These are phyloP conservation scores for Calliopum simillimum DNA, from an alignment of 2,888 invertebrate species.

Conservation along the genomic window DNA sequence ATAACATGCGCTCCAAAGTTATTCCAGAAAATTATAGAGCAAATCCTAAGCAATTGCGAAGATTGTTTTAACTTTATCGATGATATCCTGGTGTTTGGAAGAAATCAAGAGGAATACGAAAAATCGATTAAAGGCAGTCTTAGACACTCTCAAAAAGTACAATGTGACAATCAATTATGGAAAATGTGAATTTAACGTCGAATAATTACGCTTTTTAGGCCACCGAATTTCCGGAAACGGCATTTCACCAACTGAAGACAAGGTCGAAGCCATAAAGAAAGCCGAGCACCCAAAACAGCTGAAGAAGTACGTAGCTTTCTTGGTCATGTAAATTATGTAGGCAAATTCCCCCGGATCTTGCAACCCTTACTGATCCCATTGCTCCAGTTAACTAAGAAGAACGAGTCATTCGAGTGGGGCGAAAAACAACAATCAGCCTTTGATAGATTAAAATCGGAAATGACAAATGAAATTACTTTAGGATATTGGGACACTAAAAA, in stretches of 20 bases:
- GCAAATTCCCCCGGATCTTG: too few relatives aligned
- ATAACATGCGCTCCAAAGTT: constrained; percentile 31
- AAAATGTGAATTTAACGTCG: too few relatives aligned
- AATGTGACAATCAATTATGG: too few relatives aligned
- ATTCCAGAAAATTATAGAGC: too few relatives aligned
- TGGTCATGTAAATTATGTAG: too few relatives aligned
- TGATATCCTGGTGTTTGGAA: constrained; percentile 28
- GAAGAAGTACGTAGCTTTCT: constrained; percentile 4
- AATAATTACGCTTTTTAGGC: constrained; percentile 26
- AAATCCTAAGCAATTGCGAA: constrained; percentile 17
- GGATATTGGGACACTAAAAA: constrained; percentile 48
- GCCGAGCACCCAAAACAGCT: too few relatives aligned
- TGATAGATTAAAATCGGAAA: not conserved
- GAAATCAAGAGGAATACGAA: constrained; percentile 24
- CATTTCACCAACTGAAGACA: constrained; percentile 10
- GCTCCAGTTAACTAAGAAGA: too few relatives aligned
- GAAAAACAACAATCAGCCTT: not conserved
- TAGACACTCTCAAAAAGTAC: not conserved
- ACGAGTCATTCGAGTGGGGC: too few relatives aligned
- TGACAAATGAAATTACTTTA: not conserved
- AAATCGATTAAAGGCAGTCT: not conserved
- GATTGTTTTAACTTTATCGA: constrained; percentile 29
- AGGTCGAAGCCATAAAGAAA: too few relatives aligned
- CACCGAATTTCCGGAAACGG: constrained; percentile 26
- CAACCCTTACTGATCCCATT: too few relatives aligned